Evolutionary conservation across 2,888 invertebrate genomes (phyloP).

Genomic region (Epirrhoe tristata): DNA sequence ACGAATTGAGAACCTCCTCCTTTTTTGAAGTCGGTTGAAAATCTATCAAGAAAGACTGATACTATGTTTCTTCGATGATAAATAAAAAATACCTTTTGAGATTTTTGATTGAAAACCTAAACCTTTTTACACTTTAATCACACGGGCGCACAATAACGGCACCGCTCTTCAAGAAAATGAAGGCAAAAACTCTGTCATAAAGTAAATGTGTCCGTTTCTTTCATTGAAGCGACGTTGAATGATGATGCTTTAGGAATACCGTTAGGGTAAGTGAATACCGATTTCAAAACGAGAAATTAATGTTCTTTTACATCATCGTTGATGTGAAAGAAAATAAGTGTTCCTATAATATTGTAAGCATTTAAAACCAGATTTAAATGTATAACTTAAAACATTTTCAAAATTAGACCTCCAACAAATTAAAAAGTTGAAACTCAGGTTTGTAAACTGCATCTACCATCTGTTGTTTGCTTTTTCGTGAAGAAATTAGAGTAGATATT

Average conservation of each 20-base stretch:
- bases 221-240: constrained; percentile 8
- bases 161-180: neutral
- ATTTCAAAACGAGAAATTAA: constrained; percentile 9
- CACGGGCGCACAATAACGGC: neutral
- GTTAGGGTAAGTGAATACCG: constrained; percentile 16
- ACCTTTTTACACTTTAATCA: neutral
- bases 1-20: no score
- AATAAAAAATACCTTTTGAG: no score
- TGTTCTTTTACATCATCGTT: neutral
- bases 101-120: no score
- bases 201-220: constrained; percentile 13
- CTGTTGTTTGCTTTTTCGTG: no score
- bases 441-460: no score
- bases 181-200: neutral
- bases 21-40: no score
- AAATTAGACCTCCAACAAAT: no score
- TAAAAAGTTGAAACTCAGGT: no score
- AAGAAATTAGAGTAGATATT: no score
- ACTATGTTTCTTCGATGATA: no score
- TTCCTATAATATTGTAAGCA: neutral
- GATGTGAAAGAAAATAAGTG: neutral
- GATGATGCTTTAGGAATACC: constrained; percentile 10
- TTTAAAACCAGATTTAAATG: neutral
- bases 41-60: no score
- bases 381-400: neutral